A percentile compares a stretch with the other conserved stretches of the same genome.
These are phyloP conservation scores for Lydus trimaculatus DNA, from an alignment of 2,888 invertebrate species.

Conservation along the genomic window DNA sequence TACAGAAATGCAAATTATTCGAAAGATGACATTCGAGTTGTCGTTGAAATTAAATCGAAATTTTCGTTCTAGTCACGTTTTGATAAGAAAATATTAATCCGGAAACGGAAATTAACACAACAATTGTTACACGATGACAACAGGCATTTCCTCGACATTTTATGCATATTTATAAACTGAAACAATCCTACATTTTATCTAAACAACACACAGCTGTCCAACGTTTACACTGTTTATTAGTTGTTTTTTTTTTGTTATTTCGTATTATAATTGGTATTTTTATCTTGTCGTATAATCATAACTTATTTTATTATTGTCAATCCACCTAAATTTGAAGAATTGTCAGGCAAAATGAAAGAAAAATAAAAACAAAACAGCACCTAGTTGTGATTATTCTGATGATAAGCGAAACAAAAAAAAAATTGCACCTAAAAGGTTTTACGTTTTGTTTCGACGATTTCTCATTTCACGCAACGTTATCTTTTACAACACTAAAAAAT, in stretches of 20 bases:
- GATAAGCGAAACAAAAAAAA: too few relatives aligned
- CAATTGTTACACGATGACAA: not conserved
- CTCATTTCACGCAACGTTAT: conserved; percentile 2
- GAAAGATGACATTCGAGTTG: not conserved
- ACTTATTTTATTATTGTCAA: too few relatives aligned
- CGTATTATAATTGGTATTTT: too few relatives aligned
- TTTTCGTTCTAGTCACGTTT: not conserved
- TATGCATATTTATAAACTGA: not conserved
- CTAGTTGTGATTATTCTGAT: too few relatives aligned
- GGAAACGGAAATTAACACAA: not conserved
- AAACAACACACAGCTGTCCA: not conserved
- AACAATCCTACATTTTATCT: not conserved
- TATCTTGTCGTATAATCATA: too few relatives aligned
- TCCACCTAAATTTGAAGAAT: too few relatives aligned
- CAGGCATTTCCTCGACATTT: not conserved
- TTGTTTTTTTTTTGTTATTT: too few relatives aligned
- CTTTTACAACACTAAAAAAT: not conserved
- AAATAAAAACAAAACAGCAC: too few relatives aligned
- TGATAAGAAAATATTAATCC: not conserved
- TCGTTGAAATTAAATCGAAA: not conserved
- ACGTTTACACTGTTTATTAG: too few relatives aligned
- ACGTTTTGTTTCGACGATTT: not conserved
- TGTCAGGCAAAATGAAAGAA: too few relatives aligned
- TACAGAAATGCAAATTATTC: not conserved
- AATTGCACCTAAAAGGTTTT: too few relatives aligned